Conservation (phyloP, 2,888 invertebrate species). For the Polydrusus pterygomalis region DNA sequence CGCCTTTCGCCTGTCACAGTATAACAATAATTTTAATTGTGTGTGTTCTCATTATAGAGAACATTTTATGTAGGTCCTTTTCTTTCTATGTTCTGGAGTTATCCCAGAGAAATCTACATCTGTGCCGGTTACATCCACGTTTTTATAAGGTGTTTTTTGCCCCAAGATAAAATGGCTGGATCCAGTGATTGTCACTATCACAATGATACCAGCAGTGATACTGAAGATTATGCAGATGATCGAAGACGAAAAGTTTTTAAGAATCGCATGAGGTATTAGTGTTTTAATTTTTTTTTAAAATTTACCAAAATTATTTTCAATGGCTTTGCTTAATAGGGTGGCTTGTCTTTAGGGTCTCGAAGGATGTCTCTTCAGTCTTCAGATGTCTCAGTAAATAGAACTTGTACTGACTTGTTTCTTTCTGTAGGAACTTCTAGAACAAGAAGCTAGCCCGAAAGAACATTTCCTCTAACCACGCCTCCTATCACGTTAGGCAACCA, state of each 20-base stretch:
- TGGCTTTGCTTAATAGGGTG: neutral
- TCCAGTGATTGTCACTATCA: slow-evolving; percentile 69
- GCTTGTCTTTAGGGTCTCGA: no score
- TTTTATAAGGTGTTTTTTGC: slow-evolving; percentile 69
- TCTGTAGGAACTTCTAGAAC: no score
- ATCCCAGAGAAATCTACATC: slow-evolving; percentile 67
- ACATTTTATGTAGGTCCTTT: slow-evolving; percentile 36
- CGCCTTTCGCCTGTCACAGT: neutral
- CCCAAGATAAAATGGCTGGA: slow-evolving; percentile 69
- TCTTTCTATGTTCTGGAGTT: slow-evolving; percentile 68
- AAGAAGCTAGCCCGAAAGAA: no score
- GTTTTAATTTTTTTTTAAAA: slow-evolving; percentile 25
- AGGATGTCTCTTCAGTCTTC: no score
- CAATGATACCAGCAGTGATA: slow-evolving; percentile 87
- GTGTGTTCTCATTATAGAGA: neutral
- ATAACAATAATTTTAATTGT: neutral
- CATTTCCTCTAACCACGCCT: no score
- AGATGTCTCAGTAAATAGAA: no score
- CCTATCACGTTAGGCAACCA: no score
- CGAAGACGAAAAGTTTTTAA: slow-evolving; percentile 78
- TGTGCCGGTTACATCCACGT: slow-evolving; percentile 68
- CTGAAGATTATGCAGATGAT: slow-evolving; percentile 88
- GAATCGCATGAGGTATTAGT: slow-evolving; percentile 79
- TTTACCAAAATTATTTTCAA: neutral
- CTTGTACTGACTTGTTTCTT: no score